A percentile compares a stretch with the other conserved stretches of the same genome.
Evolutionary conservation across 2,797 vertebrate species (phyloP).

Genomic region (Melanotaenia nigrans): DNA sequence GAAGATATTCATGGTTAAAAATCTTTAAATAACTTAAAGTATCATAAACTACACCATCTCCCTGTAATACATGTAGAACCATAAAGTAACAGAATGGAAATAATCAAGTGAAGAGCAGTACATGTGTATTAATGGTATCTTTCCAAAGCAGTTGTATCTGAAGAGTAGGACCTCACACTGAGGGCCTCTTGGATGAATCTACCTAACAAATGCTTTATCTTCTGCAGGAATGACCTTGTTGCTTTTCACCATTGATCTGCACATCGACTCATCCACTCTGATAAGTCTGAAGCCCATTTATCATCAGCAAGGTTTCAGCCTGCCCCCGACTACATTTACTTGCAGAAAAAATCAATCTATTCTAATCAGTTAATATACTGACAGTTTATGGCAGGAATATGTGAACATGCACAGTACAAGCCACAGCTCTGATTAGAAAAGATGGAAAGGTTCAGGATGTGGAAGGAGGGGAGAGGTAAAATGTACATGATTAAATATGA

Average conservation of each 20-base stretch:
- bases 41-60: background rate
- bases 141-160: background rate
- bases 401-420: conserved; percentile 62
- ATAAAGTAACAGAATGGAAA: background rate
- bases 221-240: conserved; percentile 66
- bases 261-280: conserved; percentile 66
- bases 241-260: conserved; percentile 74
- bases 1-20: background rate
- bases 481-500: conserved; percentile 6
- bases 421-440: conserved; percentile 59
- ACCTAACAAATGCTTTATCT: conserved; percentile 65
- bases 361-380: conserved; percentile 75
- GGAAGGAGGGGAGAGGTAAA: conserved; percentile 3
- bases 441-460: conserved; percentile 45
- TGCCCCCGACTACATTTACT: conserved; percentile 50
- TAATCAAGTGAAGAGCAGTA: background rate
- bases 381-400: conserved; percentile 59
- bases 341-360: conserved; percentile 76
- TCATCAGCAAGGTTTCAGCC: conserved; percentile 65
- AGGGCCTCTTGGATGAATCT: conserved; percentile 50
- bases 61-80: background rate
- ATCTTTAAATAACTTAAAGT: background rate
- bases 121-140: background rate
- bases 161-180: conserved; percentile 20
- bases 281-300: conserved; percentile 76